phyloP scores from a whole-genome alignment of 2,888 invertebrate genomes.

The Tillus elongatus region DNA sequence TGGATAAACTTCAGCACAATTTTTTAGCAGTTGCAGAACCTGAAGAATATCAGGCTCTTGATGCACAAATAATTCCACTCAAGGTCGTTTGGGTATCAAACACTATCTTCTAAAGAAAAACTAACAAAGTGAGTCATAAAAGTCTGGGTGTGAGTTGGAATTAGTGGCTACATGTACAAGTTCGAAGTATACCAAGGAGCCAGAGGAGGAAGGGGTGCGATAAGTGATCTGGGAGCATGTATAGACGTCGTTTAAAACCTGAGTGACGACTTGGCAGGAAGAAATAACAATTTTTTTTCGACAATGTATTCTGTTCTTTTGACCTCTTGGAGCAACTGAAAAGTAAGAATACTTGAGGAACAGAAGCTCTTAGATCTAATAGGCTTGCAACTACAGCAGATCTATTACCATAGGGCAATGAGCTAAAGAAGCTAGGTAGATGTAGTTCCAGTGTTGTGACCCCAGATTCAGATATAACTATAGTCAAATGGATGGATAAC shows the following conservation, averaged over 20 bases:
- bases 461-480: conserved; percentile 5
- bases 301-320: conserved; percentile 11
- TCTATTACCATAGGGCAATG: conserved; percentile 7
- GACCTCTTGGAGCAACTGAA: conserved; percentile 7
- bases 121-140: conserved; percentile 18
- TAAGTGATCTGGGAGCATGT: conserved; percentile 9
- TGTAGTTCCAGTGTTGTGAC: conserved; percentile 8
- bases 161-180: conserved; percentile 14
- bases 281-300: conserved; percentile 4
- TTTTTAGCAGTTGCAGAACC: conserved; percentile 7
- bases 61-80: conserved; percentile 8
- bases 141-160: conserved; percentile 14
- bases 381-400: conserved; percentile 6
- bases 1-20: conserved; percentile 11
- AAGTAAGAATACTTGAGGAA: conserved; percentile 5
- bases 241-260: conserved; percentile 11
- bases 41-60: conserved; percentile 10
- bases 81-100: conserved; percentile 7
- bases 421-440: conserved; percentile 7
- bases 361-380: conserved; percentile 6
- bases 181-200: conserved; percentile 16
- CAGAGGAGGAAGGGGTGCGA: conserved; percentile 5
- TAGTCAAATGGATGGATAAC: conserved; percentile 9
- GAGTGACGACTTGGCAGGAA: conserved; percentile 10
- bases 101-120: conserved; percentile 10